phyloP scores from a whole-genome alignment of 2,888 invertebrate species.

The Ophonus ardosiacus region DNA sequence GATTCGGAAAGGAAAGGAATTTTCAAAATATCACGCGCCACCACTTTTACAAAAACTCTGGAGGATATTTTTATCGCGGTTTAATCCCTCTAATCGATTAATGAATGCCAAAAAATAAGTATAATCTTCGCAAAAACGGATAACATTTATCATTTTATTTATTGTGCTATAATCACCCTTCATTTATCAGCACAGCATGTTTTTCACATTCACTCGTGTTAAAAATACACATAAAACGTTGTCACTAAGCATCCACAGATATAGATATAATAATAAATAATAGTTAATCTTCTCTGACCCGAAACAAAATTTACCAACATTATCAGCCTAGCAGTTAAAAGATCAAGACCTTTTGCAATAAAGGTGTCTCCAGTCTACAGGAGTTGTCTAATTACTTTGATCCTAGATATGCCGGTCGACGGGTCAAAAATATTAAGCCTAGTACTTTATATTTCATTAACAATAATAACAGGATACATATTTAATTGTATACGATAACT shows the following conservation, averaged over 20 bases:
- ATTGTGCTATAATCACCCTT: background rate
- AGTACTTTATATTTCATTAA: constrained; percentile 1
- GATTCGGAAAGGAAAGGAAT: constrained; percentile 50
- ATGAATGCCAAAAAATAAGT: constrained; percentile 3
- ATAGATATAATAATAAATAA: constrained; percentile 35
- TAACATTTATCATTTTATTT: constrained; percentile 6
- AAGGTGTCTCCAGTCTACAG: constrained; percentile 46
- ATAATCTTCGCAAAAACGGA: background rate
- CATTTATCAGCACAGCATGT: constrained; percentile 3
- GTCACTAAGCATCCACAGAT: constrained; percentile 20
- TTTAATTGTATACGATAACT: constrained; percentile 4
- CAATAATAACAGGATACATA: constrained; percentile 42
- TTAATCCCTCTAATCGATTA: constrained; percentile 29
- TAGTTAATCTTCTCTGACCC: constrained; percentile 19
- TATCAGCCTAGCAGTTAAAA: constrained; percentile 20
- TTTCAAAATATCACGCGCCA: constrained; percentile 54
- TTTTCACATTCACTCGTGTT: constrained; percentile 1
- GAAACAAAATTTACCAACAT: constrained; percentile 4
- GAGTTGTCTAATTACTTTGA: constrained; percentile 36
- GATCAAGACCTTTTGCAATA: constrained; percentile 31
- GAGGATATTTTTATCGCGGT: constrained; percentile 19
- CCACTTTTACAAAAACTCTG: constrained; percentile 24
- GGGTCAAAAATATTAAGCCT: constrained; percentile 49
- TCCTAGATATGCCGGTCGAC: background rate
- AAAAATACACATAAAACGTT: constrained; percentile 2